phyloP scores from a whole-genome alignment of 2,797 vertebrate species.

The Valencia hispanica region DNA sequence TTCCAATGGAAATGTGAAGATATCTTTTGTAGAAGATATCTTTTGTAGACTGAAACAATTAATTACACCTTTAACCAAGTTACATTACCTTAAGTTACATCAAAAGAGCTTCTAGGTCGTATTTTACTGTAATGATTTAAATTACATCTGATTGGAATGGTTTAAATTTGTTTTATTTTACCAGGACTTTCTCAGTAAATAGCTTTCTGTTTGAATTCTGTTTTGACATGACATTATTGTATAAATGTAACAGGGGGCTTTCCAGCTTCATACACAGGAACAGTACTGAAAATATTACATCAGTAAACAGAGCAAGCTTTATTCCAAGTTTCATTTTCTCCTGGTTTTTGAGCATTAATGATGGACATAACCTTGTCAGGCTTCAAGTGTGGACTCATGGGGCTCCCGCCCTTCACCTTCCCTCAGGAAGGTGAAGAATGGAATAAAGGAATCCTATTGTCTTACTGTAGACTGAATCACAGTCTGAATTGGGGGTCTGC shows the following conservation, averaged over 20 bases:
- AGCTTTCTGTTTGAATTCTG: neutral
- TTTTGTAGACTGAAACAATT: neutral
- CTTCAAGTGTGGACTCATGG: too few relatives aligned
- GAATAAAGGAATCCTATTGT: neutral
- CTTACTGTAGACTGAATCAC: neutral
- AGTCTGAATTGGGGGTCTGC: neutral
- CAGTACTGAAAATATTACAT: conserved; percentile 10
- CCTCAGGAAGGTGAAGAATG: neutral
- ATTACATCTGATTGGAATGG: neutral
- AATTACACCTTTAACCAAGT: neutral
- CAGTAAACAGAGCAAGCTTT: neutral
- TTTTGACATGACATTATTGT: neutral
- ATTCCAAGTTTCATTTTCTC: neutral
- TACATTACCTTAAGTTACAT: neutral
- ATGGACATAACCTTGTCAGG: neutral
- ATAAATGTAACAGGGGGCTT: conserved; percentile 10
- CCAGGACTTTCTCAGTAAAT: neutral
- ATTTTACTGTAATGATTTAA: neutral
- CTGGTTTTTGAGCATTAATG: neutral
- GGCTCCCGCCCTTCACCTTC: too few relatives aligned
- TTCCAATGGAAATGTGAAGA: neutral
- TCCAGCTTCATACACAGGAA: conserved; percentile 11
- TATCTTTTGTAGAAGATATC: neutral
- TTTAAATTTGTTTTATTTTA: neutral
- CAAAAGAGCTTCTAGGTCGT: neutral